phyloP scores from a whole-genome alignment of 2,888 invertebrate genomes.

The Ischnus inquisitorius region DNA sequence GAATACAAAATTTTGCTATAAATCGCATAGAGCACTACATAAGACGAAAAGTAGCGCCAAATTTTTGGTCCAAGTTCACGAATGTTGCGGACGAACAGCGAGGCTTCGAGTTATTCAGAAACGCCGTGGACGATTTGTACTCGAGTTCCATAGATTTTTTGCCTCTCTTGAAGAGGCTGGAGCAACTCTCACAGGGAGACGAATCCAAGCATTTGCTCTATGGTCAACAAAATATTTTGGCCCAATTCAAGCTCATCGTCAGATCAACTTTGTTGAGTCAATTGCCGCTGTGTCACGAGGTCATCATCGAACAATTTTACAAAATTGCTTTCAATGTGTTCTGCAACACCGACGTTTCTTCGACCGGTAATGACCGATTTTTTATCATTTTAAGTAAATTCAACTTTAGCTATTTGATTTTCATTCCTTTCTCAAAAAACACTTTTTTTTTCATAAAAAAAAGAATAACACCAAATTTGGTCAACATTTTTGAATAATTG shows the following conservation, averaged over 20 bases:
- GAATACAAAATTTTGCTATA: slow-evolving; percentile 85
- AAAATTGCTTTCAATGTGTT: slow-evolving; percentile 92
- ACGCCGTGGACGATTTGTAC: slow-evolving; percentile 89
- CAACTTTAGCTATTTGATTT: too few relatives aligned
- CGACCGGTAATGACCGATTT: slow-evolving; percentile 72
- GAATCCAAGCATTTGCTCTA: slow-evolving; percentile 80
- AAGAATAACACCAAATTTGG: too few relatives aligned
- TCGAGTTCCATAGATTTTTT: slow-evolving; percentile 87
- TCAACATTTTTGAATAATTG: too few relatives aligned
- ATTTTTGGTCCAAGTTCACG: slow-evolving; percentile 90
- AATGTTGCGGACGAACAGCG: slow-evolving; percentile 86
- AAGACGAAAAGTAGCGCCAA: slow-evolving; percentile 88
- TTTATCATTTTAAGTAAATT: neutral
- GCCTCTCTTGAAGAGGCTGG: slow-evolving; percentile 87
- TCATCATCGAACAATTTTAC: slow-evolving; percentile 91
- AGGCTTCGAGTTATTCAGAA: slow-evolving; percentile 89
- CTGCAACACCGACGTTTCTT: slow-evolving; percentile 81
- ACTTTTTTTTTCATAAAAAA: too few relatives aligned
- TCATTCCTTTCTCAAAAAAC: too few relatives aligned
- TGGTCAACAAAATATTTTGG: slow-evolving; percentile 87
- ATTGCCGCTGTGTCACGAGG: slow-evolving; percentile 90
- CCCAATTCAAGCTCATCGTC: slow-evolving; percentile 89
- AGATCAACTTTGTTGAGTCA: slow-evolving; percentile 90
- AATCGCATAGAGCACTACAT: slow-evolving; percentile 88
- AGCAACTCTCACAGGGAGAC: slow-evolving; percentile 83